Evolutionary conservation across 2,888 invertebrate genomes (phyloP).

Genomic region (Zaprionus bogoriensis): DNA sequence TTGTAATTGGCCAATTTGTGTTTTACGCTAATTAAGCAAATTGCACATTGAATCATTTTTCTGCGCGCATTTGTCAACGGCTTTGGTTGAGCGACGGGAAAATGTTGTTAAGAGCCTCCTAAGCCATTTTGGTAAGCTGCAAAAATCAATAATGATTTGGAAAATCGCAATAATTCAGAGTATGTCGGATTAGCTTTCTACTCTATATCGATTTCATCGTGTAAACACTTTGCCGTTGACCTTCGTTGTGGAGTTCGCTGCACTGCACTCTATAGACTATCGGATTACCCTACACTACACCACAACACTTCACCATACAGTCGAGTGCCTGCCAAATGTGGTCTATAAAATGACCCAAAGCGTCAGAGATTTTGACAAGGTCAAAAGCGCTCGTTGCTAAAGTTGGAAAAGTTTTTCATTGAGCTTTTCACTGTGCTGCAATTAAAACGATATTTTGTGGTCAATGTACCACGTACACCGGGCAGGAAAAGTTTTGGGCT

Average conservation of each 20-base stretch:
- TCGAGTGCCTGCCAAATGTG: conserved; percentile 36
- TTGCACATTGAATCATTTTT: background rate
- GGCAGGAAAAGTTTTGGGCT: conserved; percentile 50
- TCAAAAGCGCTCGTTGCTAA: background rate
- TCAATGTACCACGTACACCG: conserved; percentile 36
- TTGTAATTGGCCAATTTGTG: background rate
- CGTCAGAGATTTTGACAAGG: background rate
- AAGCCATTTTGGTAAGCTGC: conserved; percentile 42
- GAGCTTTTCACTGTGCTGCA: conserved; percentile 46
- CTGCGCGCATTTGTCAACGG: background rate
- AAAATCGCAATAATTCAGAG: conserved; percentile 55
- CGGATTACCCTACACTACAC: conserved; percentile 54
- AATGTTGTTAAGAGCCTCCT: conserved; percentile 13
- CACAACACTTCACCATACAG: conserved; percentile 55
- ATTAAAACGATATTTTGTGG: conserved; percentile 69
- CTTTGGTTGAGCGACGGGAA: background rate
- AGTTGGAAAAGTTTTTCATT: background rate
- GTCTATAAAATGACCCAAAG: conserved; percentile 39
- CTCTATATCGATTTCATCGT: conserved; percentile 34
- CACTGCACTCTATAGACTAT: conserved; percentile 48
- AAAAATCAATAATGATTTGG: conserved; percentile 70
- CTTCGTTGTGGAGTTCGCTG: conserved; percentile 56
- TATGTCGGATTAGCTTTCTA: conserved; percentile 50
- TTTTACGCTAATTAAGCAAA: background rate
- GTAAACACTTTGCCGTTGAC: conserved; percentile 22